These are phyloP conservation scores for Drosophila nigrodunni DNA, from an alignment of 1,140 invertebrate species.

Conservation along the genomic window DNA sequence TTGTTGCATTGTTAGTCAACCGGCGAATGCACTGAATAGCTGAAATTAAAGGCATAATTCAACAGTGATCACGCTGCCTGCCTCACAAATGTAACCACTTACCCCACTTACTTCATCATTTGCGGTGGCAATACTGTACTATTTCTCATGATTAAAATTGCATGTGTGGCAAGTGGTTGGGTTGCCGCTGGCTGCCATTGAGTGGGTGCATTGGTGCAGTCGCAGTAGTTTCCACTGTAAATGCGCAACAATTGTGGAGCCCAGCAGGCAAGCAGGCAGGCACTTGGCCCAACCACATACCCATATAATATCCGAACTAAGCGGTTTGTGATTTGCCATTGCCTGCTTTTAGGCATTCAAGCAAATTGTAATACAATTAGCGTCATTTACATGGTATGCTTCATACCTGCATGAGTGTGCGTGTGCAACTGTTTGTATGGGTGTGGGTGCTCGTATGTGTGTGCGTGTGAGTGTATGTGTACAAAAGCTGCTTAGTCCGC, in stretches of 20 bases:
- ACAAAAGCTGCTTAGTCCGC: constrained; percentile 61
- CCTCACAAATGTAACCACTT: constrained; percentile 14
- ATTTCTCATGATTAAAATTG: constrained; percentile 66
- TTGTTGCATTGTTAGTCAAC: constrained; percentile 17
- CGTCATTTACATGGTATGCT: constrained; percentile 75
- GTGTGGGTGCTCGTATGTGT: not conserved
- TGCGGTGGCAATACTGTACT: constrained; percentile 31
- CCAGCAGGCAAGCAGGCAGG: constrained; percentile 24
- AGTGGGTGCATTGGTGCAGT: constrained; percentile 5
- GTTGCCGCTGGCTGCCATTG: not conserved
- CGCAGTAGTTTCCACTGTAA: not conserved
- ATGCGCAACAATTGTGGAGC: constrained; percentile 30
- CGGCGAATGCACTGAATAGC: constrained; percentile 35
- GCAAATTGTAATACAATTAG: constrained; percentile 83
- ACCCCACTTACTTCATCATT: constrained; percentile 39
- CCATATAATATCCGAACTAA: constrained; percentile 70
- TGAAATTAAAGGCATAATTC: constrained; percentile 46
- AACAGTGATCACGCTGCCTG: constrained; percentile 14
- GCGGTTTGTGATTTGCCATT: constrained; percentile 79
- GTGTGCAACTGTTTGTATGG: constrained; percentile 19
- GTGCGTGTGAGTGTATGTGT: constrained; percentile 14
- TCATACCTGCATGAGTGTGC: constrained; percentile 28
- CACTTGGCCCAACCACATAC: constrained; percentile 10
- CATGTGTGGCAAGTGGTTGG: constrained; percentile 50
- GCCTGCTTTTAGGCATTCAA: constrained; percentile 75